Evolutionary conservation across 2,888 invertebrate genomes (phyloP).

Genomic region (Hypercompe scribonia): DNA sequence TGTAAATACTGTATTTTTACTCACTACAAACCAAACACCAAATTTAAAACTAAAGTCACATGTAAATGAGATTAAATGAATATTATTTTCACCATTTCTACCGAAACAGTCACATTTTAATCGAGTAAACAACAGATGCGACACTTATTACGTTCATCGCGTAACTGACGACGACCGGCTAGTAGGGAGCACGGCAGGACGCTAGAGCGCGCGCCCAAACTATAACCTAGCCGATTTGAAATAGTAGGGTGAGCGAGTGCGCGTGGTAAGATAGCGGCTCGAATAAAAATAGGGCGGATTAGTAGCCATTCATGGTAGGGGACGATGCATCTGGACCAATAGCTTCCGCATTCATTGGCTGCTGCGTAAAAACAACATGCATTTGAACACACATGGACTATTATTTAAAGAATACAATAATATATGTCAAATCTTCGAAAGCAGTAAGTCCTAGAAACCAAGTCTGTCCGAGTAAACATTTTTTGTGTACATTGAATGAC

Average conservation of each 20-base stretch:
- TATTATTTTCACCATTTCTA: constrained; percentile 33
- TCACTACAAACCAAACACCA: constrained; percentile 34
- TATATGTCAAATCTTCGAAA: not conserved
- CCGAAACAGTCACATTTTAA: constrained; percentile 54
- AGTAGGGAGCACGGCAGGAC: constrained; percentile 68
- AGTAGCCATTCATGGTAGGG: constrained; percentile 76
- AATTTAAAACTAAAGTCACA: constrained; percentile 29
- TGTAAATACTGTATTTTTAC: constrained; percentile 49
- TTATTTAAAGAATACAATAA: constrained; percentile 27
- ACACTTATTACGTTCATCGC: constrained; percentile 74
- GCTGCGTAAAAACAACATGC: constrained; percentile 54
- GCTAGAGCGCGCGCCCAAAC: constrained; percentile 76
- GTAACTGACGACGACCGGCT: constrained; percentile 69
- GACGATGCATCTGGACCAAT: constrained; percentile 61
- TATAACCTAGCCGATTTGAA: constrained; percentile 80
- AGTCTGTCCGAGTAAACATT: not conserved
- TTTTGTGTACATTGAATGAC: too few species aligned
- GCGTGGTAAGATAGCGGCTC: constrained; percentile 60
- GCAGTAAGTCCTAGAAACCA: not conserved
- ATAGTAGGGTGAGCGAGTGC: constrained; percentile 73
- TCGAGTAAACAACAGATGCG: constrained; percentile 63
- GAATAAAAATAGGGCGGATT: constrained; percentile 69
- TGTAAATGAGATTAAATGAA: constrained; percentile 13
- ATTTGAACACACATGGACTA: constrained; percentile 34
- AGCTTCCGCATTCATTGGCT: constrained; percentile 76